These are phyloP conservation scores for Ciconia nigra DNA, from an alignment of 2,797 vertebrate genomes.

Conservation along the genomic window DNA sequence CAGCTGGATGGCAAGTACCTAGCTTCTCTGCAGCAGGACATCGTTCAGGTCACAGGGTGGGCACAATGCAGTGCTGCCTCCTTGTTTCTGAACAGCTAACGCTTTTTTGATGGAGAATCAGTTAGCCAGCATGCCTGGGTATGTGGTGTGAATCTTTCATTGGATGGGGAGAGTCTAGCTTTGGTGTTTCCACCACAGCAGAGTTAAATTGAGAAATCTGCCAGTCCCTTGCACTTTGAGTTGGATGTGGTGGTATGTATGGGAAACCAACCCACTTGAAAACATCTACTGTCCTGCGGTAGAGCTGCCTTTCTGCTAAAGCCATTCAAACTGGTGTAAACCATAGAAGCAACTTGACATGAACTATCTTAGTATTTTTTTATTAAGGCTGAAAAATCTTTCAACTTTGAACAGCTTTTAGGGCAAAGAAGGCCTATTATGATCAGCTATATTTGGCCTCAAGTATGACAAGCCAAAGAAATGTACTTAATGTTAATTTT, in stretches of 20 bases:
- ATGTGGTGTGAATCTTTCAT: background rate
- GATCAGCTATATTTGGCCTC: background rate
- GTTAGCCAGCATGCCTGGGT: background rate
- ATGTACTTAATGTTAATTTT: background rate
- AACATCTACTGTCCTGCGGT: rapidly evolving
- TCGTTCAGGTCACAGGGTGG: background rate
- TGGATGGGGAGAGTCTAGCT: background rate
- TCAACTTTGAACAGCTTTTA: background rate
- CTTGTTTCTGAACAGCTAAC: background rate
- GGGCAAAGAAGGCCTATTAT: background rate
- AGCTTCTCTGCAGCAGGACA: background rate
- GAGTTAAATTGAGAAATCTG: background rate
- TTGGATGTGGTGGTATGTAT: background rate
- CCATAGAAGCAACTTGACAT: background rate
- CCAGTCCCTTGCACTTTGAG: background rate
- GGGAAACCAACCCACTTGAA: background rate
- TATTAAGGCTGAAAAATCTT: background rate
- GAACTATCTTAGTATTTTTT: background rate
- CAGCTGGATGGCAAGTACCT: rapidly evolving
- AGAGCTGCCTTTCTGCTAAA: background rate
- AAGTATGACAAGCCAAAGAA: background rate
- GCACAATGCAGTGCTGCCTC: background rate
- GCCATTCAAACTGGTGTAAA: background rate
- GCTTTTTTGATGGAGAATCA: background rate
- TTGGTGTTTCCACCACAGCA: background rate